Percentiles rank a stretch among this genome's conserved stretches.
These are phyloP conservation scores for Netelia virgata DNA, from an alignment of 2,888 invertebrate genomes.

Conservation along the genomic window DNA sequence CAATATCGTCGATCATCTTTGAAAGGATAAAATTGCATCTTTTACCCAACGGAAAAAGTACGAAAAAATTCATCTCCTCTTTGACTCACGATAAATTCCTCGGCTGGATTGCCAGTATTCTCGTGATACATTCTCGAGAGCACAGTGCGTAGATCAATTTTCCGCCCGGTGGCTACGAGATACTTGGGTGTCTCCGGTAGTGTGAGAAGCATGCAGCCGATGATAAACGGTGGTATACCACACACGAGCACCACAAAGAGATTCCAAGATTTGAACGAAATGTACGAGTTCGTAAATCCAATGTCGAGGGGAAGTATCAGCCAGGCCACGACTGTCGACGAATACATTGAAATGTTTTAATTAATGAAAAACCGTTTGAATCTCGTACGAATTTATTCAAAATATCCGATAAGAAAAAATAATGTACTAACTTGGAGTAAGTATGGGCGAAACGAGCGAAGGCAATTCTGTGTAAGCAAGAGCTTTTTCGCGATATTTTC, in stretches of 20 bases:
- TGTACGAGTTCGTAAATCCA: constrained; percentile 87
- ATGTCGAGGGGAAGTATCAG: constrained; percentile 89
- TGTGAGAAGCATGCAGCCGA: constrained; percentile 88
- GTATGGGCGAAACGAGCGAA: constrained; percentile 91
- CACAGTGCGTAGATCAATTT: constrained; percentile 89
- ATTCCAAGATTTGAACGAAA: constrained; percentile 92
- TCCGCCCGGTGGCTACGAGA: constrained; percentile 91
- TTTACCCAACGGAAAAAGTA: too few species aligned
- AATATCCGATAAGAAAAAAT: too few species aligned
- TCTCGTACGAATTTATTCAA: too few species aligned
- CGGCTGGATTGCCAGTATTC: constrained; percentile 87
- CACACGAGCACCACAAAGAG: constrained; percentile 90
- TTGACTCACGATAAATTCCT: constrained; percentile 79
- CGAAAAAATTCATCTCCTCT: too few species aligned
- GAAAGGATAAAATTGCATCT: too few species aligned
- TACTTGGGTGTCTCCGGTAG: constrained; percentile 94
- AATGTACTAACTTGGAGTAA: constrained; percentile 88
- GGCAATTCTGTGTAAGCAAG: constrained; percentile 94
- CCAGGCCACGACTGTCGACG: constrained; percentile 89
- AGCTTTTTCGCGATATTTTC: constrained; percentile 91
- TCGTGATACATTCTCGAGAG: constrained; percentile 89
- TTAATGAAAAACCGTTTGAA: background rate
- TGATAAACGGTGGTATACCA: constrained; percentile 89
- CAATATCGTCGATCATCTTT: too few species aligned
- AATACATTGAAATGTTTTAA: constrained; percentile 45